These are phyloP conservation scores for Gryon sp. DNA, from an alignment of 1,140 invertebrate genomes.

Conservation along the genomic window DNA sequence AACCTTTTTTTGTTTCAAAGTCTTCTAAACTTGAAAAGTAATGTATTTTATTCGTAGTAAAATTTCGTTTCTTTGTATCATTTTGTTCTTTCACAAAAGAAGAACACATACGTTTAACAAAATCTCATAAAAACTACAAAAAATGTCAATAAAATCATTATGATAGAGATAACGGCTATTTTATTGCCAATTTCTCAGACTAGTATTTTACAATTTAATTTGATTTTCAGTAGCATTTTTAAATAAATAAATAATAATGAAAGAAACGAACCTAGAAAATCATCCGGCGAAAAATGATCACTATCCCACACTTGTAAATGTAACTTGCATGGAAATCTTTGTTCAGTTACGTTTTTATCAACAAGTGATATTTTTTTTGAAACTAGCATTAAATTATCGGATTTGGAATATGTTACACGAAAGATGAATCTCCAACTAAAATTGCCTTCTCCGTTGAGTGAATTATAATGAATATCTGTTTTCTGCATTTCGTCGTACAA, in stretches of 20 bases:
- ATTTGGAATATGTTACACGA: slow-evolving; percentile 87
- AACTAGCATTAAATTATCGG: slow-evolving; percentile 87
- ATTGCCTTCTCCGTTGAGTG: slow-evolving; percentile 88
- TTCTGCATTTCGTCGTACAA: slow-evolving; percentile 85
- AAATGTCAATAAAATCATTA: no score
- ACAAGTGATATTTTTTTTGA: slow-evolving; percentile 80
- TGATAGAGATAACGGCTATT: no score
- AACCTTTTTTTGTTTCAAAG: not conserved
- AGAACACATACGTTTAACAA: no score
- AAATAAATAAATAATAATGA: not conserved
- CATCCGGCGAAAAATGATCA: slow-evolving; percentile 87
- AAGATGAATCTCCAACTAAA: slow-evolving; percentile 97
- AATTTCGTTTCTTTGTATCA: no score
- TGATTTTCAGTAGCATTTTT: not conserved
- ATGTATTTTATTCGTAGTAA: no score
- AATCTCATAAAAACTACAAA: no score
- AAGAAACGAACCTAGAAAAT: slow-evolving; percentile 85
- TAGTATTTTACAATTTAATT: no score
- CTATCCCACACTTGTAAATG: slow-evolving; percentile 87
- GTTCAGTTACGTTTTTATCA: slow-evolving; percentile 83
- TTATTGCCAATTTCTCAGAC: no score
- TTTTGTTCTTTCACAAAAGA: no score
- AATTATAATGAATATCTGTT: slow-evolving; percentile 91
- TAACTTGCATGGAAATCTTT: slow-evolving; percentile 83
- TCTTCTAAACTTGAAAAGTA: no score